A percentile compares a stretch with the other conserved stretches of the same genome.
phyloP scores from a whole-genome alignment of 2,888 invertebrate genomes.

The Apodemia mormo region DNA sequence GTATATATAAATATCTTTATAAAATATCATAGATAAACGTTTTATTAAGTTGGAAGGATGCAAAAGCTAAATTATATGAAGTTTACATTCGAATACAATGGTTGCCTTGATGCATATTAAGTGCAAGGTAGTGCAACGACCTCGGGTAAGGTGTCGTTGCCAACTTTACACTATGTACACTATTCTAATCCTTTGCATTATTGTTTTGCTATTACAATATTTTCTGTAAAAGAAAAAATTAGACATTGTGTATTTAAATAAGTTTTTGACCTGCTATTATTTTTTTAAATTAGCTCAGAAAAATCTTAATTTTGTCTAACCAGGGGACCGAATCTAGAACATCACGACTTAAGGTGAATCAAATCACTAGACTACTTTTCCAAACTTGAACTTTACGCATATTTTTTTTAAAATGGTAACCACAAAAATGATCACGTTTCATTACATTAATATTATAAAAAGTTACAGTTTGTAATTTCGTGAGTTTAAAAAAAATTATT shows the following conservation, averaged over 20 bases:
- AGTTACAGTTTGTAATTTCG: too few relatives aligned
- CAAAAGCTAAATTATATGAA: constrained; percentile 29
- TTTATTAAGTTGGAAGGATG: background rate
- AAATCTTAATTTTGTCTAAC: too few relatives aligned
- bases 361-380: too few relatives aligned
- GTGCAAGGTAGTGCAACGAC: constrained; percentile 76
- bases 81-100: constrained; percentile 38
- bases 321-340: too few relatives aligned
- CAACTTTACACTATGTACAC: constrained; percentile 28
- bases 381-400: too few relatives aligned
- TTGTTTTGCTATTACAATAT: background rate
- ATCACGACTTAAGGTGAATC: too few relatives aligned
- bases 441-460: too few relatives aligned
- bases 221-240: background rate
- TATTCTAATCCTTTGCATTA: constrained; percentile 6
- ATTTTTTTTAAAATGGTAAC: too few relatives aligned
- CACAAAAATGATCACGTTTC: too few relatives aligned
- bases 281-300: too few relatives aligned
- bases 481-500: too few relatives aligned
- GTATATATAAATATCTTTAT: background rate
- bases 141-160: constrained; percentile 54
- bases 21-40: background rate
- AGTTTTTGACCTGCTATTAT: too few relatives aligned
- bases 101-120: constrained; percentile 66
- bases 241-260: background rate